Base-by-base conservation (phyloP, 2,888 invertebrate species). In the Maniola hyperantus region DNA sequence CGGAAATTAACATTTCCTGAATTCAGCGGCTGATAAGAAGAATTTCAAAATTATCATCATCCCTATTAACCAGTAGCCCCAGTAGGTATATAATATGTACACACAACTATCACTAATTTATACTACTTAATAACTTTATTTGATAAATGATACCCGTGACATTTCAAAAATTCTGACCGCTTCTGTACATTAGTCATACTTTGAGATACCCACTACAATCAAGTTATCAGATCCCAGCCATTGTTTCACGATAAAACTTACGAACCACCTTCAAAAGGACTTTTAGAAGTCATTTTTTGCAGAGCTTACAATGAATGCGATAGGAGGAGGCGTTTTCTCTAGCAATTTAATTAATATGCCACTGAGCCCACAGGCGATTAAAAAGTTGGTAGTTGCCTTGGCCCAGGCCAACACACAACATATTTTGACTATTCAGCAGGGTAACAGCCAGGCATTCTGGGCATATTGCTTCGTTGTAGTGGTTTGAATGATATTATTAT, bases 171-270 rank as follows among this genome's bases (percentile, higher is more conserved):
- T 26, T 26, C 44, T 11, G 6, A 5, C 2, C 26, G 11, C 57
- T 44, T 44, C n/a, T n/a, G 48, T 20, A 48, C 59, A 59, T 59
- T 18, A 34, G 48, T 59, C 46, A 46, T 59, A 33, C 42, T 58
- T n/a, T 13, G 39, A 42, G 44, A 44, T 58, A n/a, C 13, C 18
- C 34, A 39, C 15, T 60, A 36, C n/a, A 60, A 61, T 48, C 50
- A 36, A 50, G 36, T 39, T 51, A 18, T 39, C 11, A 50, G 61
- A 61, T 51, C 50, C 20, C 7, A 51, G 36, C 61, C 20, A 61
- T 61, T 61, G 61, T 61, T 61, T 39, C 20, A 61, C 15, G 60
- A 60, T 60, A 60, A 50, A 33, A 20, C 13, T 4, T 11, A 11
- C 60, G 61, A 36, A 39, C 18, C 36, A 39, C 61, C 50, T 61